Evolutionary conservation across 2,888 invertebrate genomes (phyloP), one percentile per base, ranked within the genome.

Genomic region (Stegana nigrithorax): DNA sequence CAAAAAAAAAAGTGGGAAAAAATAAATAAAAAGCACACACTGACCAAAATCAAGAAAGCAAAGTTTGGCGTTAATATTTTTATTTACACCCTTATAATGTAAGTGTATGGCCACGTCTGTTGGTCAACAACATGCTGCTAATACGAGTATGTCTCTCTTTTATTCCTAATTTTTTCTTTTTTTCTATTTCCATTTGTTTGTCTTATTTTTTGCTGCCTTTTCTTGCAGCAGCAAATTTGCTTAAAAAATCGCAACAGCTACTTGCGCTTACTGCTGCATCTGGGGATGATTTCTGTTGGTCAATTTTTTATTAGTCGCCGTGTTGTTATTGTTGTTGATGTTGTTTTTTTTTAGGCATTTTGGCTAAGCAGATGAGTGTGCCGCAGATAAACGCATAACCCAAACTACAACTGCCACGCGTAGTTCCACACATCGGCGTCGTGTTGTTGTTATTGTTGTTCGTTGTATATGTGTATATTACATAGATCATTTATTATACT

Each of bases 401-500:
- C 21, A 21, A 45, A 19, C 4, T 12, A 10, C 29, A 36, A 36
- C 36, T 36, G 36, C 10, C 36, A 36, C 10, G n/a, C n/a, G n/a
- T n/a, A n/a, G n/a, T n/a, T n/a, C 36, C 14, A 4, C 10, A 36
- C 36, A 4, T 5, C 10, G 5, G 14, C 36, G 4, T n/a, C 36
- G 10, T 5, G n/a, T 36, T 36, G 14, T 14, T 36, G 10, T 14
- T 8, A 36, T 8, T 36, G 36, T 17, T 6, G 10, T 17, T 39
- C 14, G 39, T 39, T 17, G 17, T 14, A 14, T 5, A 14, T 39
- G 39, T n/a, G 14, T 39, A n/a, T 55, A 55, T 55, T 55, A 55
- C 53, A 78, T 76, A 73, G 75, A 81, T 81, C 80, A 82, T 82
- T 81, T 82, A 80, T 82, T 78, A 81, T 74, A 55, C 21, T 71